These are phyloP conservation scores for Asobara japonica DNA, from an alignment of 1,140 invertebrate species.

Conservation along the genomic window DNA sequence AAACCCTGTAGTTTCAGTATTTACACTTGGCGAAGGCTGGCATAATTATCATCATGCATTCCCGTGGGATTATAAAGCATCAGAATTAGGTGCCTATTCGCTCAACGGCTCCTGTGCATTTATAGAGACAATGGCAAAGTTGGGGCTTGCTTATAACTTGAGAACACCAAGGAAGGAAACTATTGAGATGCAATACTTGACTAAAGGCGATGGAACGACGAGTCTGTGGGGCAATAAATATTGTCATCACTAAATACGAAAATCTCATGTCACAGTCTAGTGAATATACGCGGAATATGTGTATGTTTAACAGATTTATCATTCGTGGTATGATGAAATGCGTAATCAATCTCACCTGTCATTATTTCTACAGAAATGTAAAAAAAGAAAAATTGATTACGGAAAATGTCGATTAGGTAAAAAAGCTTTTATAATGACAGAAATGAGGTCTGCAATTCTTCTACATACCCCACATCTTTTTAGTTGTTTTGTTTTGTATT, in stretches of 20 bases:
- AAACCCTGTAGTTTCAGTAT: slow-evolving; percentile 60
- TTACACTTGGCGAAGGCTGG: slow-evolving; percentile 68
- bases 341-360: no score
- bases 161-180: slow-evolving; percentile 51
- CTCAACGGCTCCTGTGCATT: slow-evolving; percentile 71
- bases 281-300: neutral
- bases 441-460: no score
- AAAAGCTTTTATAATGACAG: no score
- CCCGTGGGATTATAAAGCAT: slow-evolving; percentile 73
- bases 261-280: neutral
- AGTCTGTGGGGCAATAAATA: slow-evolving; percentile 47
- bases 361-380: no score
- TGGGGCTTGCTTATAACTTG: slow-evolving; percentile 72
- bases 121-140: slow-evolving; percentile 70
- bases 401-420: no score
- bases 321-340: no score
- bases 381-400: no score
- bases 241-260: slow-evolving; percentile 18
- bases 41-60: slow-evolving; percentile 81
- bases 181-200: slow-evolving; percentile 43
- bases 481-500: no score
- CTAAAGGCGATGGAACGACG: slow-evolving; percentile 54
- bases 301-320: no score
- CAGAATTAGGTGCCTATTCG: slow-evolving; percentile 65
- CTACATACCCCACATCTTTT: no score